Conservation (phyloP, 2,888 invertebrate species). For the Uloborus plumipes region DNA sequence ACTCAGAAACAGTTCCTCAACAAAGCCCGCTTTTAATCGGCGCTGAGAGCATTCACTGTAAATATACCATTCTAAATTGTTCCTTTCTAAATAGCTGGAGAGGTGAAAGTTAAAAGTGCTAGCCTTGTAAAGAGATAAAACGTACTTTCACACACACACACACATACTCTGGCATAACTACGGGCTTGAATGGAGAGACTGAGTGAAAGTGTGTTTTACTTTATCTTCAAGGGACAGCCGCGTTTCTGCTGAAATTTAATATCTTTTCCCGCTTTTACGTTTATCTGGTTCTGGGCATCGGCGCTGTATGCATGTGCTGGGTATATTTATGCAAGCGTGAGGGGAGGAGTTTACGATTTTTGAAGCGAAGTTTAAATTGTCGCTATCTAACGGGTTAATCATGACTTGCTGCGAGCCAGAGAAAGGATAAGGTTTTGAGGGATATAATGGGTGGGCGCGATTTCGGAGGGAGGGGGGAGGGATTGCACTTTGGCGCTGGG, state of each 20-base stretch:
- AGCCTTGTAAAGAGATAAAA: slow-evolving; percentile 21
- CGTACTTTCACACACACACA: not conserved
- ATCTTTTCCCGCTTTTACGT: slow-evolving; percentile 19
- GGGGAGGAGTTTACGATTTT: slow-evolving; percentile 17
- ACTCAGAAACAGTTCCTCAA: not conserved
- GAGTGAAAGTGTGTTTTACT: slow-evolving; percentile 6
- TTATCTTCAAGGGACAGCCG: slow-evolving; percentile 32
- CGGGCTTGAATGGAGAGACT: slow-evolving; percentile 26
- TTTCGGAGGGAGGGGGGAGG: too few relatives aligned
- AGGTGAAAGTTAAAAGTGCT: slow-evolving; percentile 7
- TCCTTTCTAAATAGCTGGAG: slow-evolving; percentile 11
- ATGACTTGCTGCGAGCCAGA: slow-evolving; percentile 2
- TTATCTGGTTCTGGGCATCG: slow-evolving; percentile 44
- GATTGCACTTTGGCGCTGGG: too few relatives aligned
- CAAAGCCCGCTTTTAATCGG: slow-evolving; percentile 10
- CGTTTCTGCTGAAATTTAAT: slow-evolving; percentile 34
- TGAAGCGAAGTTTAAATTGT: slow-evolving; percentile 26
- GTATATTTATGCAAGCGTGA: slow-evolving; percentile 1
- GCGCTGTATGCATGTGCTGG: not conserved
- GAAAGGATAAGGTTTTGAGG: too few relatives aligned
- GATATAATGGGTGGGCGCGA: too few relatives aligned
- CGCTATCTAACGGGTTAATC: slow-evolving; percentile 36
- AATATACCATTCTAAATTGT: not conserved
- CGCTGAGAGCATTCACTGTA: slow-evolving; percentile 5
- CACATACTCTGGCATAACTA: not conserved